These are phyloP conservation scores for Vespertilio murinus DNA, from an alignment of 2,797 vertebrate genomes.

Conservation along the genomic window DNA sequence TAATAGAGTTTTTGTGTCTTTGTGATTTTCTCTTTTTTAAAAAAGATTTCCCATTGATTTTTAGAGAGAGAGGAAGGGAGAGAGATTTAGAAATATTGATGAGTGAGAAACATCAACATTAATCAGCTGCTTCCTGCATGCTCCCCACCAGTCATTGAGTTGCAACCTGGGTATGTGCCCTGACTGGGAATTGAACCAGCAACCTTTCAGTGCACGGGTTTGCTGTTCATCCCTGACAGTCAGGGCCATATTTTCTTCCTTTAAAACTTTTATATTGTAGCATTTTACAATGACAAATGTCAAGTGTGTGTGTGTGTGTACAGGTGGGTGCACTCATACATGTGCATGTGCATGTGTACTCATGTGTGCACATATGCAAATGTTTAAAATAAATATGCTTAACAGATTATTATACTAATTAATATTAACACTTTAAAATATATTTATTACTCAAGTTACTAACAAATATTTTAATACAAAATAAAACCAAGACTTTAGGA, in stretches of 20 bases:
- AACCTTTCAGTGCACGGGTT: background rate
- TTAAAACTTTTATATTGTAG: background rate
- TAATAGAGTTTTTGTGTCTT: background rate
- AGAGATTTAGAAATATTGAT: background rate
- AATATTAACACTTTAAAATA: background rate
- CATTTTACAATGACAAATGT: background rate
- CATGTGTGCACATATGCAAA: accelerated
- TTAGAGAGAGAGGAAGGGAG: background rate
- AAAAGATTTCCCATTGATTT: background rate
- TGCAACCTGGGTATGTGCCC: background rate
- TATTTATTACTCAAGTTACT: slow-evolving; percentile 1
- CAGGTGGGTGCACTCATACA: too few relatives aligned
- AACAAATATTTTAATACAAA: slow-evolving; percentile 54
- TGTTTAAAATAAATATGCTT: background rate
- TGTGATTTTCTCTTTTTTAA: background rate
- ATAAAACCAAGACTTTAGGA: slow-evolving; percentile 34
- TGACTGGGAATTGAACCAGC: background rate
- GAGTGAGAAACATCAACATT: background rate
- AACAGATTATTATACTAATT: background rate
- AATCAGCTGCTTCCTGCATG: background rate
- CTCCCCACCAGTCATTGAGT: background rate
- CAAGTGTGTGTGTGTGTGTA: background rate
- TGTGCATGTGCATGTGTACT: accelerated
- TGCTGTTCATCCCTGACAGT: background rate
- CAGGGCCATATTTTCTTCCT: background rate